Evolutionary conservation across 2,113 vertebrate species (phyloP).

Genomic region (Phaethornis superciliosus): DNA sequence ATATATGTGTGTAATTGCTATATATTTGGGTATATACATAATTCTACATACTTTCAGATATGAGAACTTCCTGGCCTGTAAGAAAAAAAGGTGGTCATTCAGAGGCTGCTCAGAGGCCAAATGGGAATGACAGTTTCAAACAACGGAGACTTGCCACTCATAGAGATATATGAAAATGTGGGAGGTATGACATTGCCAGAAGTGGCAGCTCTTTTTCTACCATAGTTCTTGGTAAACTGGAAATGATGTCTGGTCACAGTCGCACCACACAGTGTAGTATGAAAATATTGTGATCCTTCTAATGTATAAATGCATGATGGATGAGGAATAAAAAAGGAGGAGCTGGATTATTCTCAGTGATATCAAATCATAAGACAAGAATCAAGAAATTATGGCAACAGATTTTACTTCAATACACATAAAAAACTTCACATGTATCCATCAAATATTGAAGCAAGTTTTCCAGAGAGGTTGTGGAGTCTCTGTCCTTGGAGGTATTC

Average conservation of each 20-base stretch:
- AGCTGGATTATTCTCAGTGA: not conserved
- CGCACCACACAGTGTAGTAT: not conserved
- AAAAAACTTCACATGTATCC: too few relatives aligned
- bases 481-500: too few relatives aligned
- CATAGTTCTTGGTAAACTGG: not conserved
- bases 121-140: not conserved
- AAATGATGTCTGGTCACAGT: not conserved
- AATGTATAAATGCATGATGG: not conserved
- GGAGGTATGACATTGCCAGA: not conserved
- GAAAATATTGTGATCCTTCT: not conserved
- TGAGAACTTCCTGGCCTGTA: not conserved
- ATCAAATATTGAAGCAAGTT: not conserved
- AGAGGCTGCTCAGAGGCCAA: not conserved
- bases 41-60: not conserved
- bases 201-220: not conserved
- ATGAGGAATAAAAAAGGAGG: not conserved
- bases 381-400: not conserved
- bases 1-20: not conserved
- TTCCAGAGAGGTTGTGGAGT: not conserved
- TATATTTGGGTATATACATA: not conserved
- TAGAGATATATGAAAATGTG: fast-evolving
- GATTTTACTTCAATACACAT: not conserved
- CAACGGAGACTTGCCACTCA: not conserved
- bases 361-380: not conserved
- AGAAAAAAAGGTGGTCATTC: not conserved